phyloP scores from a whole-genome alignment of 2,888 invertebrate species.

The Ochropleura plecta region DNA sequence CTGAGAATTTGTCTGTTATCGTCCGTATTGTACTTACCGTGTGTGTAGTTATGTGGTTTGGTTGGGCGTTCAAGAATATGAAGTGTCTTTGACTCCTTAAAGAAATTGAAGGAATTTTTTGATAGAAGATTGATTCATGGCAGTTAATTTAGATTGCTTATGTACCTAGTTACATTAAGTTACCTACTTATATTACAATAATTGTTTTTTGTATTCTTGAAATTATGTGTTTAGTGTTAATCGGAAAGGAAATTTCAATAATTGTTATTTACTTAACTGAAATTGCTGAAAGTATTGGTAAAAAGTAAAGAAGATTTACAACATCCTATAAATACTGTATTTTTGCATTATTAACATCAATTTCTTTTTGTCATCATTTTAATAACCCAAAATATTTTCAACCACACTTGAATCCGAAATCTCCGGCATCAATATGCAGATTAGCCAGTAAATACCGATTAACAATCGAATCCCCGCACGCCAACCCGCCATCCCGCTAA shows the following conservation, averaged over 20 bases:
- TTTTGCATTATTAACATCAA: not conserved
- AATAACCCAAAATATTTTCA: not conserved
- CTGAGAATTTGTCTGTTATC: slow-evolving; percentile 53
- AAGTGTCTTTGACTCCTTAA: not conserved
- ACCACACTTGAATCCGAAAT: not conserved
- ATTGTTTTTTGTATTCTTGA: not conserved
- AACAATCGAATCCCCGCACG: slow-evolving; percentile 38
- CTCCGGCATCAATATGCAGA: slow-evolving; percentile 28
- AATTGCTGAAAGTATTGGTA: not conserved
- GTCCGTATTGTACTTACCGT: slow-evolving; percentile 3
- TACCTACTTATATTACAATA: not conserved
- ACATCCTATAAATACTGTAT: not conserved
- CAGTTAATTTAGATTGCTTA: not conserved
- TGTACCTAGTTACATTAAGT: too few species aligned
- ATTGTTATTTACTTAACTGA: not conserved
- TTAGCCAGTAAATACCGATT: slow-evolving; percentile 30
- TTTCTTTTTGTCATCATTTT: not conserved
- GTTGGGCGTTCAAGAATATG: not conserved
- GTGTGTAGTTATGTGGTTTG: not conserved
- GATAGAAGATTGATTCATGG: not conserved
- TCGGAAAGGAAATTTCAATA: not conserved
- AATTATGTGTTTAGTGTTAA: not conserved
- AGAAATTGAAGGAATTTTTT: not conserved
- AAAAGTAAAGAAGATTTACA: not conserved
- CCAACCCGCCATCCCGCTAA: slow-evolving; percentile 58